Evolutionary conservation across 1,140 invertebrate genomes (phyloP).

Genomic region (Drosophila lacertosa): DNA sequence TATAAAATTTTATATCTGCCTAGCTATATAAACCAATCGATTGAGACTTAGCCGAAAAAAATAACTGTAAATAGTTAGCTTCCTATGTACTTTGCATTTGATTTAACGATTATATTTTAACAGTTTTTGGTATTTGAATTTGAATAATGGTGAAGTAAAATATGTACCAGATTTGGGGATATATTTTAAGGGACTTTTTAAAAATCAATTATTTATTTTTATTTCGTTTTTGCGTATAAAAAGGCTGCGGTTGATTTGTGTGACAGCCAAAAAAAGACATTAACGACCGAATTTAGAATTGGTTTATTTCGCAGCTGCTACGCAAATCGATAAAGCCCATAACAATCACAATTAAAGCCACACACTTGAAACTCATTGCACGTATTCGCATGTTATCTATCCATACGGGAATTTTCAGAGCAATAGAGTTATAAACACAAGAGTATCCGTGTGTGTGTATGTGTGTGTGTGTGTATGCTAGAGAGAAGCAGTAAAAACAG

Average conservation of each 20-base stretch:
- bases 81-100: too few relatives aligned
- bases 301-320: neutral
- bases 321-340: constrained; percentile 9
- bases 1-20: too few relatives aligned
- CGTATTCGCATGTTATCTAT: constrained; percentile 6
- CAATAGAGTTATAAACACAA: constrained; percentile 6
- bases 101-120: too few relatives aligned
- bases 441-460: neutral
- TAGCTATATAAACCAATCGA: too few relatives aligned
- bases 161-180: too few relatives aligned
- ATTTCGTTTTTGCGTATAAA: neutral
- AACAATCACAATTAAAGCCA: constrained; percentile 7
- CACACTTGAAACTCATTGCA: constrained; percentile 1
- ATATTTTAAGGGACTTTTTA: too few relatives aligned
- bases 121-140: too few relatives aligned
- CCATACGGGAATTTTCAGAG: neutral
- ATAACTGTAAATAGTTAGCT: too few relatives aligned
- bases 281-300: neutral
- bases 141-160: too few relatives aligned
- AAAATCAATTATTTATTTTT: too few relatives aligned
- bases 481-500: constrained; percentile 1
- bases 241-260: neutral
- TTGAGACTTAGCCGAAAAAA: too few relatives aligned
- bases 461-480: neutral
- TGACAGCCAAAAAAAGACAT: constrained; percentile 1